Percentiles rank a stretch among this genome's conserved stretches.
These are phyloP conservation scores for Zelostemma sp. DNA, from an alignment of 1,140 invertebrate genomes.

Conservation along the genomic window DNA sequence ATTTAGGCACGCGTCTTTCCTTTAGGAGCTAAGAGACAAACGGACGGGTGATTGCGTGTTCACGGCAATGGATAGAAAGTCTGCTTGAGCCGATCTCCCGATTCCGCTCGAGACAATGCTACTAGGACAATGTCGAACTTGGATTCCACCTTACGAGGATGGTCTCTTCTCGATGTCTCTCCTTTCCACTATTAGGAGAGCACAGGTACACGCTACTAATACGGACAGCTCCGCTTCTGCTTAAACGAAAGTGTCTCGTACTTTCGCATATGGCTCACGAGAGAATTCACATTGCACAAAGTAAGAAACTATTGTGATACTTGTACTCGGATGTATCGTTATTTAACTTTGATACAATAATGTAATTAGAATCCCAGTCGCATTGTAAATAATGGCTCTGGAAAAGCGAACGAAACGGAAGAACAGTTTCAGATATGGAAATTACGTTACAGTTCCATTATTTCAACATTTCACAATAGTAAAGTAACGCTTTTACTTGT, in stretches of 20 bases:
- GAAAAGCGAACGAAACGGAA: background rate
- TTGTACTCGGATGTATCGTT: conserved; percentile 14
- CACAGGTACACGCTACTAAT: conserved; percentile 1
- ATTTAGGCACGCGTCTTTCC: conserved; percentile 56
- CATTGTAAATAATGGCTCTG: background rate
- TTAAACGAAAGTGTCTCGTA: conserved; percentile 33
- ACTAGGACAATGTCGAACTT: conserved; percentile 44
- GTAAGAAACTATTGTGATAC: background rate
- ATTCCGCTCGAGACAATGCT: conserved; percentile 46
- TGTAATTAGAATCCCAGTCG: conserved; percentile 23
- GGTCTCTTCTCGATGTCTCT: conserved; percentile 6
- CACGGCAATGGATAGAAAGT: conserved; percentile 59
- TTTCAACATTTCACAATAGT: too few relatives aligned
- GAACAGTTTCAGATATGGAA: too few relatives aligned
- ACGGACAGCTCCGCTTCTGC: conserved; percentile 11
- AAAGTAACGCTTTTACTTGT: too few relatives aligned
- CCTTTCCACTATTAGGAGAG: conserved; percentile 33
- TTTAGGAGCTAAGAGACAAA: conserved; percentile 31
- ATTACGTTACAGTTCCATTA: too few relatives aligned
- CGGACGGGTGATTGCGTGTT: conserved; percentile 51
- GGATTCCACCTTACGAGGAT: conserved; percentile 33
- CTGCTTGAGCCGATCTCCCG: conserved; percentile 15
- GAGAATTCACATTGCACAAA: conserved; percentile 21
- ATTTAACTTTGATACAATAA: conserved; percentile 21
- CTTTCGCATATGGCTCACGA: conserved; percentile 20